Evolutionary conservation across 2,888 invertebrate genomes (phyloP), one percentile per base, ranked within the genome.

Genomic region (Heliconius ismenius): DNA sequence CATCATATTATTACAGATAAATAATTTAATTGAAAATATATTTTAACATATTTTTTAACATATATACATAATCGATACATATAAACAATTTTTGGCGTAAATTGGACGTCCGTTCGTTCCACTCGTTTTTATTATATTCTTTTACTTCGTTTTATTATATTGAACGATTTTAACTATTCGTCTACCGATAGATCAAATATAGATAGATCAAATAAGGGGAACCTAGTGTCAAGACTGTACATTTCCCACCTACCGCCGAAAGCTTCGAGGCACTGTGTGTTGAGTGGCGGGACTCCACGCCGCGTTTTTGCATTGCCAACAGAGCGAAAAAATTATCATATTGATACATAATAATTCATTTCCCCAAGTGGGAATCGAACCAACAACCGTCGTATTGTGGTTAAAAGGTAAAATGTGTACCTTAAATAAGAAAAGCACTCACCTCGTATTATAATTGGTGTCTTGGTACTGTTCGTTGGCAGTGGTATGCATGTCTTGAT

Each of bases 381-480:
- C 58, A 21, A 58, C n/a, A 58, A 58, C 58, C 58, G 10, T 58
- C 58, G n/a, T 28, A 28, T 28, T 28, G 2, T 28, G 28, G 28
- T 28, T 28, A 3, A 28, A 28, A 28, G 28, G 28, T 28, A 28
- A 28, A 28, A 28, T 28, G 28, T 28, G 28, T 28, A 28, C 28
- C 28, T 28, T 28, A 28, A 28, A 28, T 28, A 28, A 28, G 28
- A 26, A 32, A n/a, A 72, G 18, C 58, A 84, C 83, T 83, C 83
- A 93, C 93, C 89, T 91, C 74, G 90, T 85, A 86, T 86, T 92
- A 87, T 90, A 93, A 88, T 91, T 92, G 86, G 84, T 87, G 83
- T 92, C 92, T 79, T 89, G 92, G 85, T 89, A 92, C 76, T 87
- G 89, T 82, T 90, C 91, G 81, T 83, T 87, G 84, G 88, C 87